Conservation (phyloP, 2,888 invertebrate genomes). For the Stegana nigrithorax region DNA sequence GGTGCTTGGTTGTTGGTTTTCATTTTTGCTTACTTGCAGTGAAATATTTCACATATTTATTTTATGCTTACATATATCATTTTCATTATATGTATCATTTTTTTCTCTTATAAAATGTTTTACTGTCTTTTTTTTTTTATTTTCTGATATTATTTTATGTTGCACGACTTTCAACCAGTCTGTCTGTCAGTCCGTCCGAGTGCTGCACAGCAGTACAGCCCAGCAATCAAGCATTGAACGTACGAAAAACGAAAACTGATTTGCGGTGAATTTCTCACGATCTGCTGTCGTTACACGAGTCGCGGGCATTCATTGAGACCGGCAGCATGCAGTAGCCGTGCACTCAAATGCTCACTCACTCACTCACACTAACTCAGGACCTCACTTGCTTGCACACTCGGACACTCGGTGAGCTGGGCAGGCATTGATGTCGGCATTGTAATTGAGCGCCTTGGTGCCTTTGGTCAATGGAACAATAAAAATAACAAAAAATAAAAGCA, state of each 20-base stretch:
- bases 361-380: no score
- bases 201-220: neutral
- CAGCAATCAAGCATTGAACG: conserved; percentile 7
- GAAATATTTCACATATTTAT: neutral
- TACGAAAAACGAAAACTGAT: conserved; percentile 34
- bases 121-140: neutral
- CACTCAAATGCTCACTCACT: no score
- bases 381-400: no score
- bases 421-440: no score
- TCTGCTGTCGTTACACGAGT: neutral
- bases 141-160: neutral
- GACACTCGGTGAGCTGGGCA: no score
- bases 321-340: neutral
- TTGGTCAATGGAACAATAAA: no score
- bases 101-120: no score
- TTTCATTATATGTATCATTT: neutral
- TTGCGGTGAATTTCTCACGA: conserved; percentile 36
- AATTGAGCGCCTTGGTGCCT: no score
- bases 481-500: no score
- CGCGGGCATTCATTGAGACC: neutral
- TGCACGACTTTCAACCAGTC: conserved; percentile 13
- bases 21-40: neutral
- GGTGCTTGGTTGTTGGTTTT: neutral
- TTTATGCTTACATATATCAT: neutral
- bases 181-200: neutral